Percentiles rank a stretch among this genome's conserved stretches.
phyloP scores from a whole-genome alignment of 2,888 invertebrate genomes.

The Oithona nana region DNA sequence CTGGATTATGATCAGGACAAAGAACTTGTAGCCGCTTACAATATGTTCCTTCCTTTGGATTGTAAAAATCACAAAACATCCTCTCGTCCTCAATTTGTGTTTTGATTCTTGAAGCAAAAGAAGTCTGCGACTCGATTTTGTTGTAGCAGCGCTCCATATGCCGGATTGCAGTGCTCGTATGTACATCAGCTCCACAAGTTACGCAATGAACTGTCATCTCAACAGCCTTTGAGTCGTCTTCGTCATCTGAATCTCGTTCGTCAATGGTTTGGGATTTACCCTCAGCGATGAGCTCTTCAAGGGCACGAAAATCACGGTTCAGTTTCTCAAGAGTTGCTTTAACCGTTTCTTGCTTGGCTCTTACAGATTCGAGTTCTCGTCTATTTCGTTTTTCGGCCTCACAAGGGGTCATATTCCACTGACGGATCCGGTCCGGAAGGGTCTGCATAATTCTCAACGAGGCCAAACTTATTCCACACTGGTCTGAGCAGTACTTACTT shows the following conservation, averaged over 20 bases:
- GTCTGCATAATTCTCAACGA: constrained; percentile 48
- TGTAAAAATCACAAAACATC: constrained; percentile 94
- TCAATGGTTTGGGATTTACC: constrained; percentile 33
- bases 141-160: constrained; percentile 98
- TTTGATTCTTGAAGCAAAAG: constrained; percentile 83
- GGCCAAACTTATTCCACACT: constrained; percentile 74
- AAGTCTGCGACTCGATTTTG: constrained; percentile 91
- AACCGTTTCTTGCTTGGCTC: constrained; percentile 43
- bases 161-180: constrained; percentile 70
- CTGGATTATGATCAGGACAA: constrained; percentile 93
- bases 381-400: constrained; percentile 62
- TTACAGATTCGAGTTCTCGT: constrained; percentile 41
- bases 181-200: constrained; percentile 83
- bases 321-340: constrained; percentile 37
- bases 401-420: constrained; percentile 73
- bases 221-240: constrained; percentile 38
- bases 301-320: constrained; percentile 38
- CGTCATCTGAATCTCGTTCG: constrained; percentile 36
- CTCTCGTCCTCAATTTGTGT: constrained; percentile 64
- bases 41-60: constrained; percentile 67
- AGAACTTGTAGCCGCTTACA: constrained; percentile 85
- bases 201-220: constrained; percentile 80
- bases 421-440: constrained; percentile 72
- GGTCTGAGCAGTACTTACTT: constrained; percentile 83
- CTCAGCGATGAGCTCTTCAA: constrained; percentile 6